These are phyloP conservation scores for Samia ricini DNA, from an alignment of 1,140 invertebrate species.

Conservation along the genomic window DNA sequence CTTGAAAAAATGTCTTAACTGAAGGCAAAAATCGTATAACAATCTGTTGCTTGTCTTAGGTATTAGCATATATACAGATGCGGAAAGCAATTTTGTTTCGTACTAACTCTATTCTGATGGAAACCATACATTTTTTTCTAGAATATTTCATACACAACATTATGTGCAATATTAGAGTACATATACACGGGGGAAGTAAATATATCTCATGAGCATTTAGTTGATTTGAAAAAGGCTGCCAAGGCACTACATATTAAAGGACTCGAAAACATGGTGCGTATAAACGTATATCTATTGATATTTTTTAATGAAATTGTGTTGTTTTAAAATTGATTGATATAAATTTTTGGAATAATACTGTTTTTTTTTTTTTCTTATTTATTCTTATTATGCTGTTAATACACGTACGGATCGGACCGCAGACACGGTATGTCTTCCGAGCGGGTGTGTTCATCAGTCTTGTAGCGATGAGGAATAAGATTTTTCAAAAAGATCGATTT, in stretches of 20 bases:
- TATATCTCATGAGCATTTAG: conserved; percentile 42
- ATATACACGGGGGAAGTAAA: conserved; percentile 59
- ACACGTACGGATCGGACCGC: no score
- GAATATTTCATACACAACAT: conserved; percentile 50
- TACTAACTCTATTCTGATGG: conserved; percentile 64
- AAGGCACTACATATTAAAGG: conserved; percentile 59
- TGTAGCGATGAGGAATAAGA: no score
- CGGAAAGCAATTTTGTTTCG: conserved; percentile 86
- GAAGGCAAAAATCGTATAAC: no score
- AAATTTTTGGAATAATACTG: no score
- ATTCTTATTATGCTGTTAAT: no score
- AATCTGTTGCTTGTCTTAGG: no score
- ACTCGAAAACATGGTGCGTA: conserved; percentile 54
- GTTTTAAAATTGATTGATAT: not conserved
- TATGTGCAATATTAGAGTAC: conserved; percentile 53
- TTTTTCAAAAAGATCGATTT: no score
- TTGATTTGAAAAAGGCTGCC: conserved; percentile 47
- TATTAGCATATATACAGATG: no score
- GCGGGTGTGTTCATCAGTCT: no score
- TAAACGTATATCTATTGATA: not conserved
- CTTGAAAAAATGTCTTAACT: no score
- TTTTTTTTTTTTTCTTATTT: no score
- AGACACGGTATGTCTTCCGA: no score
- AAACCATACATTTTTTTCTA: conserved; percentile 15
- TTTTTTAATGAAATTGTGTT: not conserved